phyloP scores from a whole-genome alignment of 2,113 vertebrate genomes.

The Strix uralensis region DNA sequence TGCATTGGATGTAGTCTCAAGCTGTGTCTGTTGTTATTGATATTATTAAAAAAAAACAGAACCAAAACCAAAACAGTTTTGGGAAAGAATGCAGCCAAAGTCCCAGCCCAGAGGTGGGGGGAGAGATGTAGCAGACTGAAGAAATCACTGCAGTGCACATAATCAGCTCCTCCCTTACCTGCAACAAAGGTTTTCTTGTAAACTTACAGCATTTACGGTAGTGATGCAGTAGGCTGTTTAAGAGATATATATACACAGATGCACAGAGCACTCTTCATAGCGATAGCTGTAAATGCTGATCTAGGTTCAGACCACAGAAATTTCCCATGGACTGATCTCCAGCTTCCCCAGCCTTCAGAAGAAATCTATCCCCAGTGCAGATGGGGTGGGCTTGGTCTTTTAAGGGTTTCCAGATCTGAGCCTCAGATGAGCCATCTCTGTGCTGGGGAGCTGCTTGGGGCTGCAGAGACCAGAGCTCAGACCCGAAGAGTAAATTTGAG shows the following conservation, averaged over 20 bases:
- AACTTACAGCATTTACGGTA: fast-evolving
- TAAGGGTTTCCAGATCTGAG: not conserved
- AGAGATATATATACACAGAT: not conserved
- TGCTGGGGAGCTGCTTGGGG: not conserved
- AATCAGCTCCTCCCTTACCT: not conserved
- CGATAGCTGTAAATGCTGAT: not conserved
- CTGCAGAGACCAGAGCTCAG: not conserved
- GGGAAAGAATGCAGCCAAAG: not conserved
- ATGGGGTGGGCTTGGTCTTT: not conserved
- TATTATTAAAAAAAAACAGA: not conserved
- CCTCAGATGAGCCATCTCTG: not conserved
- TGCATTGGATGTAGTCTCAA: not conserved
- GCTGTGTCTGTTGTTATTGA: not conserved
- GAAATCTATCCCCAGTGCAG: not conserved
- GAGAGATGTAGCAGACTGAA: not conserved
- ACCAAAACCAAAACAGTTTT: not conserved
- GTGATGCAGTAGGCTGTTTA: not conserved
- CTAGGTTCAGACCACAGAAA: not conserved
- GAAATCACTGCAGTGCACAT: not conserved
- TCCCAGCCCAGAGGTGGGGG: not conserved
- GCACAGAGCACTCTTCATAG: not conserved
- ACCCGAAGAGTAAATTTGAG: not conserved
- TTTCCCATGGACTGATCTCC: not conserved
- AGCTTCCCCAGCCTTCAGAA: not conserved
- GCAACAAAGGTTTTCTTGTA: not conserved